Evolutionary conservation across 1,140 invertebrate species (phyloP), one percentile per base, ranked within the genome.

Genomic region (Drosophila arawakana): DNA sequence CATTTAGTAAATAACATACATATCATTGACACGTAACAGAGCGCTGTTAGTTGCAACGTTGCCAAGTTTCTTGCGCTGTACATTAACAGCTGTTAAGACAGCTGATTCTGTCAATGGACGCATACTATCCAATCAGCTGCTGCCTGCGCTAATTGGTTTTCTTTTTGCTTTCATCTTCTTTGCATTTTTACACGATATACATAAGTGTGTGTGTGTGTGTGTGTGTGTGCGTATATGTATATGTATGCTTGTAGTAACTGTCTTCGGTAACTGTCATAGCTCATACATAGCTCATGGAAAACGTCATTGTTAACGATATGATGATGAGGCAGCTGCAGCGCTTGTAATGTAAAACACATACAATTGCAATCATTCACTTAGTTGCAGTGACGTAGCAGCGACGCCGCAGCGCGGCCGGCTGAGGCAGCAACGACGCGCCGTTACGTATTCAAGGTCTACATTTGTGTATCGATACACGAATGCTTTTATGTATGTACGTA

Each of bases 371-470:
- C 44, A 65, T 57, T 65, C 41, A 30, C 25, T 30, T 43, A 65
- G 69, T 49, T 21, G 47, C 67, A 35, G 66, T 30, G 10, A 8
- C 58, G 41, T 54, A 60, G 63, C 57, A 61, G 66, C 71, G 73
- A 75, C 73, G 73, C 55, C 72, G 69, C 73, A 71, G 67, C 54
- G 58, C 49, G 52, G 54, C 37, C 18, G 54, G 54, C 68, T 18
- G 37, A 50, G 39, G 34, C 50, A 41, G 55, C 44, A 41, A 58
- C 55, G 61, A 72, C 69, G 76, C 67, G 59, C 63, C 76, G 73
- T 74, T 73, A 69, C 70, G 70, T 76, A 86, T 86, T 86, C 82
- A 86, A 86, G 82, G 82, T 86, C 82, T 85, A 81, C 78, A 70
- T 82, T 79, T 70, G 68, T 83, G 80, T 83, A 83, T 82, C 76